Evolutionary conservation across 2,113 vertebrate species (phyloP), one percentile per base, ranked within the genome.

Genomic region (Gopherus evgoodei): DNA sequence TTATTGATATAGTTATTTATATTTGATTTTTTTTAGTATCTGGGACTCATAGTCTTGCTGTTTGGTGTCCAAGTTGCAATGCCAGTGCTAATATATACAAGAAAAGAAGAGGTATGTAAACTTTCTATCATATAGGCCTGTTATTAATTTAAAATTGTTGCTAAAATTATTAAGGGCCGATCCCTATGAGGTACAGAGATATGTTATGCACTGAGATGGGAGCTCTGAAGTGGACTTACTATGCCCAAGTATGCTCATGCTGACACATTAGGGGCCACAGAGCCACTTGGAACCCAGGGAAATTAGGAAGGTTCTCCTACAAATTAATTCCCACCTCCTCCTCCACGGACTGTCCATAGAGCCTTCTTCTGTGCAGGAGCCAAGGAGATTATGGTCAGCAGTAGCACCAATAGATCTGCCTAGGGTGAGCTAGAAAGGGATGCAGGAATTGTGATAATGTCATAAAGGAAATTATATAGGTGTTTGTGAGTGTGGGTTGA

Each of bases 51-150:
- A 35, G 31, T 87, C 19, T 50, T 95, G 44, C 9, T 92, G 31
- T 75, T 97, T 89, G 54, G 84, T 86, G 44, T 13, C 5, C 93
- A 96, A 47, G 10, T 89, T 84, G 6, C 81, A 83, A 29, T 96
- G 69, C 75, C 38, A 29, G 22, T 88, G 38, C 42, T 97, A 35
- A 44, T 96, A 86, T 85, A 97, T 4, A 1, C 19, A 50, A 95
- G 91, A 76, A 96, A 97, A 87, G 78, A 94, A 49, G 87, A 96
- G 90, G 72, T 95, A 97, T 52, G 90, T 87, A 94, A 81, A 65
- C 80, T 89, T 88, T 49, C 86, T 62, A 25, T 76, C 56, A 49
- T 35, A 21, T 72, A 14, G 83, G 25, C 25, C 29, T 91, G 21
- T 17, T 83, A 27, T 87, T 72, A 35, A 72, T 50, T 81, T 87